Conservation (phyloP, 1,140 invertebrate species). For the Popillia japonica region DNA sequence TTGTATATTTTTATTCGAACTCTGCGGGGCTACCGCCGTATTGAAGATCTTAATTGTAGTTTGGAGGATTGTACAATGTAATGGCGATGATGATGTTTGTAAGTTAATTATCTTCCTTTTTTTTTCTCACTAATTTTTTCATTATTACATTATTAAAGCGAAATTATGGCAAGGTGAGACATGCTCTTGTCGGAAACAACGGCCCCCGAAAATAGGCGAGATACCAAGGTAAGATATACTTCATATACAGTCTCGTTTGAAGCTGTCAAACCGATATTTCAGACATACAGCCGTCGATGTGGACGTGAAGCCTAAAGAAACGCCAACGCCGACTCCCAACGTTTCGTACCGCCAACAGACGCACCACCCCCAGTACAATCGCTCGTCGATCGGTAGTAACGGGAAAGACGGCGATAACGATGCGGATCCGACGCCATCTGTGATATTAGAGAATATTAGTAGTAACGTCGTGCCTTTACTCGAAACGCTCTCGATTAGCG, state of each 20-base stretch:
- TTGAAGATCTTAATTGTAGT: neutral
- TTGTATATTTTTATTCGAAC: neutral
- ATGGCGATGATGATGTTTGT: neutral
- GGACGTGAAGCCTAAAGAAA: constrained; percentile 53
- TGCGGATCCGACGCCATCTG: constrained; percentile 48
- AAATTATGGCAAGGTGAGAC: constrained; percentile 58
- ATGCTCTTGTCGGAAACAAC: constrained; percentile 55
- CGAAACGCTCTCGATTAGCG: constrained; percentile 45
- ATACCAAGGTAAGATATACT: constrained; percentile 55
- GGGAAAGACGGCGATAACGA: constrained; percentile 30
- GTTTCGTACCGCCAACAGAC: neutral
- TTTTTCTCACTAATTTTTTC: neutral
- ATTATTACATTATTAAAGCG: constrained; percentile 40
- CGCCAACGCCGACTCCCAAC: constrained; percentile 40
- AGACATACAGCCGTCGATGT: constrained; percentile 58
- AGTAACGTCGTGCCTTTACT: constrained; percentile 53
- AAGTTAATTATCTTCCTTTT: neutral
- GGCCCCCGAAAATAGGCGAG: constrained; percentile 59
- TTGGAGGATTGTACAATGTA: neutral
- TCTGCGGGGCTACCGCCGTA: neutral
- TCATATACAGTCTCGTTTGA: neutral
- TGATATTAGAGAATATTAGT: constrained; percentile 51
- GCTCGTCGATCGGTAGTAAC: neutral
- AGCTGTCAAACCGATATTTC: constrained; percentile 41
- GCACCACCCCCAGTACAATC: neutral